phyloP scores from a whole-genome alignment of 2,113 vertebrate species.

The Todiramphus saurophagus region DNA sequence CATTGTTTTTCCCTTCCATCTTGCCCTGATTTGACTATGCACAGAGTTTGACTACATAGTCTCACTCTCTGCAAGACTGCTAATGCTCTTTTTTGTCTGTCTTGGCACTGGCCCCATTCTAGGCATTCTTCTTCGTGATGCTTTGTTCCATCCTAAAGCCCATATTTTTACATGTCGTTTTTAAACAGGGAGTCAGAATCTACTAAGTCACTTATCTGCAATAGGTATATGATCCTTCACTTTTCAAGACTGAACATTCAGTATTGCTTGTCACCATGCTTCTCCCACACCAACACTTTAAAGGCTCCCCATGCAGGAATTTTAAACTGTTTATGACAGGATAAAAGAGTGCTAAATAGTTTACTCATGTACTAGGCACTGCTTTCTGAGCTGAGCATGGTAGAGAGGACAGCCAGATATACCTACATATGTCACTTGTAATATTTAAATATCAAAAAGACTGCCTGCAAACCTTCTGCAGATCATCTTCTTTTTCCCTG shows the following conservation, averaged over 20 bases:
- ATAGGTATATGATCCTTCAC: neutral
- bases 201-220: neutral
- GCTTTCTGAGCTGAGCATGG: neutral
- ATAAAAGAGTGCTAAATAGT: conserved; percentile 38
- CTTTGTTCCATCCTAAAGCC: neutral
- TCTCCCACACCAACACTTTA: conserved; percentile 33
- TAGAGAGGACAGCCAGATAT: neutral
- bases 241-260: neutral
- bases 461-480: neutral
- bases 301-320: conserved; percentile 33
- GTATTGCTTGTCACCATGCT: conserved; percentile 16
- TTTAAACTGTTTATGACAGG: conserved; percentile 52
- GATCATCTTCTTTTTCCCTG: neutral
- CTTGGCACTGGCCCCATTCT: neutral
- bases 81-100: conserved; percentile 33
- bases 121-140: neutral
- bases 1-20: neutral
- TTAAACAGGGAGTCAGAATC: neutral
- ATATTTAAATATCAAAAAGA: neutral
- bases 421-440: neutral
- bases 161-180: neutral
- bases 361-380: neutral
- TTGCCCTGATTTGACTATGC: conserved; percentile 8
- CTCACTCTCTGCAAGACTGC: neutral
- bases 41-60: neutral